These are phyloP conservation scores for Melanostoma scalare DNA, from an alignment of 2,888 invertebrate genomes.

Conservation along the genomic window DNA sequence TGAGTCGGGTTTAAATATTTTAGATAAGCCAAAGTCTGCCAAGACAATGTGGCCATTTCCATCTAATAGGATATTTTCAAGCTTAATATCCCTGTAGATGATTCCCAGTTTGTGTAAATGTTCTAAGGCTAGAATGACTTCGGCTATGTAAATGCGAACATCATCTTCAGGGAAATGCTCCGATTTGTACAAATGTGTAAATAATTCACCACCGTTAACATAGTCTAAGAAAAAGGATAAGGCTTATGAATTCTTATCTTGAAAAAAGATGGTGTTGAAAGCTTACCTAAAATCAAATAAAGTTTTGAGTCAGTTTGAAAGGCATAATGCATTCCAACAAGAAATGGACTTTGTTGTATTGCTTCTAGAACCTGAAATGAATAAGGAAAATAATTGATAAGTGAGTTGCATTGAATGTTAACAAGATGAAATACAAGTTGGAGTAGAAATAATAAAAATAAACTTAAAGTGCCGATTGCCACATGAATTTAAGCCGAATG, in stretches of 20 bases:
- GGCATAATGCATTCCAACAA: conserved; percentile 98
- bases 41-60: conserved; percentile 96
- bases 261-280: too few relatives aligned
- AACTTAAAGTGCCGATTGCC: background rate
- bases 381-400: background rate
- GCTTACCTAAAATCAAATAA: conserved; percentile 97
- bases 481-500: too few relatives aligned
- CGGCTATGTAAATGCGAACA: conserved; percentile 96
- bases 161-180: conserved; percentile 95
- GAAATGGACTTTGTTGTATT: conserved; percentile 96
- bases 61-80: conserved; percentile 98
- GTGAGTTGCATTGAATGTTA: background rate
- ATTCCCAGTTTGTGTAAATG: conserved; percentile 98
- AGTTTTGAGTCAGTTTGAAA: conserved; percentile 98
- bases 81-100: conserved; percentile 98
- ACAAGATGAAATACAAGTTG: background rate
- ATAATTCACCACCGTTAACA: conserved; percentile 97
- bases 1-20: conserved; percentile 87
- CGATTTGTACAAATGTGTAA: conserved; percentile 97
- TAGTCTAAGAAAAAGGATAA: conserved; percentile 87
- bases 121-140: conserved; percentile 97
- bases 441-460: background rate
- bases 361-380: conserved; percentile 91
- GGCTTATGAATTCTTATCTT: conserved; percentile 4
- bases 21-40: conserved; percentile 98